Conservation (phyloP, 2,797 vertebrate species). For the Scomberomorus guttatus region DNA sequence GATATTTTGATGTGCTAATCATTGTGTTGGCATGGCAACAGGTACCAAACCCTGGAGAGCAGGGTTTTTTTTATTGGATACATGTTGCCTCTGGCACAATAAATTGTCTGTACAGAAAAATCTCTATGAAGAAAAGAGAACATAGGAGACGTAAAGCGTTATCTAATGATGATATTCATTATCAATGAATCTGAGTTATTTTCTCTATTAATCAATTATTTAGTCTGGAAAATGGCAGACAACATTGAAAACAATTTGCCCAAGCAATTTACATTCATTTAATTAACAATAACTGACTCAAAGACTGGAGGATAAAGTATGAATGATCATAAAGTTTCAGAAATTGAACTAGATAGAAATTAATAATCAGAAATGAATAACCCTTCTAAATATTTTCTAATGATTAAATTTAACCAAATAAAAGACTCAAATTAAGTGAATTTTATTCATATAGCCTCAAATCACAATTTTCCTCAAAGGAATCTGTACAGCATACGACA, state of each 20-base stretch:
- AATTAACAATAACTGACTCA: conserved; percentile 5
- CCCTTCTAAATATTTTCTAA: neutral
- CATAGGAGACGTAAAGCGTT: neutral
- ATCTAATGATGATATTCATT: neutral
- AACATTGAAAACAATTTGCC: too few relatives aligned
- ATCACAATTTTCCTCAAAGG: too few relatives aligned
- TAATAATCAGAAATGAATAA: neutral
- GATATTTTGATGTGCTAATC: conserved; percentile 23
- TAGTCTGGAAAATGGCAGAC: neutral
- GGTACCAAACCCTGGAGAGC: conserved; percentile 12
- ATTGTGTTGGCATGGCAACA: conserved; percentile 67
- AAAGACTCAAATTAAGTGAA: too few relatives aligned
- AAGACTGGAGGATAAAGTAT: neutral
- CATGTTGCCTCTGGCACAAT: conserved; percentile 12
- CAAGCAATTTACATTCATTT: conserved; percentile 1
- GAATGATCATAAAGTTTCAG: neutral
- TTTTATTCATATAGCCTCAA: too few relatives aligned
- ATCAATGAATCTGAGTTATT: neutral
- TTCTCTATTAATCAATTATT: neutral
- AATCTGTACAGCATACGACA: too few relatives aligned
- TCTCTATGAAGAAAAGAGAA: neutral
- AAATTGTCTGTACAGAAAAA: neutral
- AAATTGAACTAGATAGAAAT: neutral
- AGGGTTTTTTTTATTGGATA: neutral
- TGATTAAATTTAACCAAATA: neutral